phyloP scores from a whole-genome alignment of 1,140 invertebrate species.

The Panagrolaimus sp. region DNA sequence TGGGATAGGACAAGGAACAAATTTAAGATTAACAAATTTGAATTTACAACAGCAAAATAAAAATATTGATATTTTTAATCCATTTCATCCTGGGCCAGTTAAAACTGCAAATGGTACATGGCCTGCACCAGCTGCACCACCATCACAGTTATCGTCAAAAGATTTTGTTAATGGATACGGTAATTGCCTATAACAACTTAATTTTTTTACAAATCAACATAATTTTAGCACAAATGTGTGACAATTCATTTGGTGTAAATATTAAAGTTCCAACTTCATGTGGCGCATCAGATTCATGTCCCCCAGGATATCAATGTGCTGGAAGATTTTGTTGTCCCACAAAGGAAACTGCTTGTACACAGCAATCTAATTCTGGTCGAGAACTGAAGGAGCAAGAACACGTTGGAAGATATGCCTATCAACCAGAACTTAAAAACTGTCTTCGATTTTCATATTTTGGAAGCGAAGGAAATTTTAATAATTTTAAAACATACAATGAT shows the following conservation, averaged over 20 bases:
- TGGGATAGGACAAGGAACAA: too few relatives aligned
- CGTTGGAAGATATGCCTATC: conserved; percentile 29
- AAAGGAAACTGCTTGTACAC: conserved; percentile 24
- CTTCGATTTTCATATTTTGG: conserved; percentile 44
- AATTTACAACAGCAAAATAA: too few relatives aligned
- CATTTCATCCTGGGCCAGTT: not conserved
- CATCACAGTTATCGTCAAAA: too few relatives aligned
- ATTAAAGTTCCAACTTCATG: not conserved
- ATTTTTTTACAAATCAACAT: too few relatives aligned
- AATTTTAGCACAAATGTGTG: not conserved
- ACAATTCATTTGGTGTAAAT: not conserved
- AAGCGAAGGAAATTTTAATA: conserved; percentile 40
- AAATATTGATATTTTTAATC: not conserved
- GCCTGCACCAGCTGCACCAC: not conserved
- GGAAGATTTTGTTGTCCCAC: not conserved
- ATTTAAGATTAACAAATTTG: too few relatives aligned
- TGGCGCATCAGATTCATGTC: not conserved
- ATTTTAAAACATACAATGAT: conserved; percentile 30
- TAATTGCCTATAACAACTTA: too few relatives aligned
- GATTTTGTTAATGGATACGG: too few relatives aligned
- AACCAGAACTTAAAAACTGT: conserved; percentile 21
- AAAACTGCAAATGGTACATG: not conserved
- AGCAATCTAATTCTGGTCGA: conserved; percentile 29
- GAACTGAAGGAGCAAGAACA: conserved; percentile 24
- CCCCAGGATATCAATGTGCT: not conserved